Percentiles rank a stretch among this genome's conserved stretches.
phyloP scores from a whole-genome alignment of 2,797 vertebrate species.

The Hemitrygon akajei region DNA sequence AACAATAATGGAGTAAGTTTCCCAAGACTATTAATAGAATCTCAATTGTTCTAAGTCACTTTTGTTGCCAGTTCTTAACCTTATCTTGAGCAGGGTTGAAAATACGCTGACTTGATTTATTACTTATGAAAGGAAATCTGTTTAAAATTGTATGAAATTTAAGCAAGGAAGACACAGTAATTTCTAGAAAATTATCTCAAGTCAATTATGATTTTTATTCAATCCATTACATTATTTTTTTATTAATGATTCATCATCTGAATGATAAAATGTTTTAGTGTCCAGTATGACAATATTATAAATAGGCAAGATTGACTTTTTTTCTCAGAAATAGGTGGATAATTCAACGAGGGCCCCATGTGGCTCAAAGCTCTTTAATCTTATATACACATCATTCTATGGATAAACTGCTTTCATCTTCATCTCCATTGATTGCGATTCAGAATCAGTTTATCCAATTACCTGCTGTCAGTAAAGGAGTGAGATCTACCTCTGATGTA shows the following conservation, averaged over 20 bases:
- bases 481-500: neutral
- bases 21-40: neutral
- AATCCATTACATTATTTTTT: neutral
- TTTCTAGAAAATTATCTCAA: neutral
- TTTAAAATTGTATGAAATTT: slow-evolving; percentile 14
- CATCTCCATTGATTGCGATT: neutral
- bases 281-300: neutral
- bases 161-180: neutral
- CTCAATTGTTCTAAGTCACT: neutral
- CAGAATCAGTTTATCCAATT: neutral
- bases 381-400: neutral
- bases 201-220: neutral
- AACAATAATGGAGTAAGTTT: neutral
- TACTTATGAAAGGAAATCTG: neutral
- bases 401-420: neutral
- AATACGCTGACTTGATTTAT: neutral
- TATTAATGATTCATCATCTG: neutral
- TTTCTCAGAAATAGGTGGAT: neutral
- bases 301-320: neutral
- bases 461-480: neutral
- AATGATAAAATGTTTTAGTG: neutral
- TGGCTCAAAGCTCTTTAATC: neutral
- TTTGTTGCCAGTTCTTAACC: neutral
- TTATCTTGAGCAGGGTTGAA: neutral
- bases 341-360: neutral